Evolutionary conservation across 1,140 invertebrate species (phyloP).

Genomic region (Eueides isabella): DNA sequence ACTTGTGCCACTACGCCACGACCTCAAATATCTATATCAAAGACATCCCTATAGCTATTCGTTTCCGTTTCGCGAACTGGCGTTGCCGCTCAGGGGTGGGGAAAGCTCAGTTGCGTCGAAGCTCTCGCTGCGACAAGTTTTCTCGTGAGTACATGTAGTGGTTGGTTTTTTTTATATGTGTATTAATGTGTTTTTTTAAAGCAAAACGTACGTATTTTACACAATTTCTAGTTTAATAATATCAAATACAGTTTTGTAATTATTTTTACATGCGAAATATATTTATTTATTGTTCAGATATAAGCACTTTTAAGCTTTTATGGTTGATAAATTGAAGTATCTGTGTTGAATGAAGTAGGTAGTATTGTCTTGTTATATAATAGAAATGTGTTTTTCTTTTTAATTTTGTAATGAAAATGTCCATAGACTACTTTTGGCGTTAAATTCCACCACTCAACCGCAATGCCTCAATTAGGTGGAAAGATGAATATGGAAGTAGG

Average conservation of each 20-base stretch:
- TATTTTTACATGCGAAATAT: too few relatives aligned
- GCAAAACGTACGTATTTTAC: not conserved
- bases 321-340: not conserved
- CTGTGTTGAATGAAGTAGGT: not conserved
- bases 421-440: too few relatives aligned
- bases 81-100: slow-evolving; percentile 29
- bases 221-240: not conserved
- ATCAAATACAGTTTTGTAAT: not conserved
- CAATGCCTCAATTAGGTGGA: too few relatives aligned
- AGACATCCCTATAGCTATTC: not conserved
- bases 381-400: too few relatives aligned
- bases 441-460: too few relatives aligned
- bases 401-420: too few relatives aligned
- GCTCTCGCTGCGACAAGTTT: slow-evolving; percentile 15
- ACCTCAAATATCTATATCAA: not conserved
- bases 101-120: slow-evolving; percentile 45
- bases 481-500: too few relatives aligned
- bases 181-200: not conserved
- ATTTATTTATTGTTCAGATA: too few relatives aligned
- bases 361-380: not conserved
- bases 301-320: not conserved
- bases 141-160: not conserved
- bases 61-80: slow-evolving; percentile 28
- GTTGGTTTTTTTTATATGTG: not conserved
- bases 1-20: too few relatives aligned